phyloP scores from a whole-genome alignment of 2,797 vertebrate genomes.

The Sciurus vulgaris region DNA sequence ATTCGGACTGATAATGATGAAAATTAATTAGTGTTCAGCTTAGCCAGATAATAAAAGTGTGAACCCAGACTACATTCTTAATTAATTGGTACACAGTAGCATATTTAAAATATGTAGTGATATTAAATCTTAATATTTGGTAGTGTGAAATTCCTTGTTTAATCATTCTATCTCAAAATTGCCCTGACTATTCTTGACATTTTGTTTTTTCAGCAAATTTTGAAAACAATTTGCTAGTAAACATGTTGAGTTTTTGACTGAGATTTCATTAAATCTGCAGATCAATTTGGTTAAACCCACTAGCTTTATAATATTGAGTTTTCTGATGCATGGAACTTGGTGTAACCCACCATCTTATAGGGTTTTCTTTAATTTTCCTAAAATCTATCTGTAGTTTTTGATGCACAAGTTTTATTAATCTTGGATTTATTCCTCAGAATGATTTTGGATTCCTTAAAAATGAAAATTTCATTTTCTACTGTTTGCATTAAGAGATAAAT shows the following conservation, averaged over 20 bases:
- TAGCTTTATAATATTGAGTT: not conserved
- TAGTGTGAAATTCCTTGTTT: not conserved
- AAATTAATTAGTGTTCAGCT: not conserved
- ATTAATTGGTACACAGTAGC: not conserved
- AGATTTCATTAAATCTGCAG: not conserved
- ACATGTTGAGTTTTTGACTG: not conserved
- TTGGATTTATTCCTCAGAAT: not conserved
- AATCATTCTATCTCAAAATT: not conserved
- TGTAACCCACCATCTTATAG: not conserved
- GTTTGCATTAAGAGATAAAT: not conserved
- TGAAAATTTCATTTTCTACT: not conserved
- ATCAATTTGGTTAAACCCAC: not conserved
- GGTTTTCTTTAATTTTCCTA: not conserved
- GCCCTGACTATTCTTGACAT: no score
- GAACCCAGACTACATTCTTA: not conserved
- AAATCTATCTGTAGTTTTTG: not conserved
- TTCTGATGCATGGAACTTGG: not conserved
- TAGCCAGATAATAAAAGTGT: conserved; percentile 15
- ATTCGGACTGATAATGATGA: conserved; percentile 2
- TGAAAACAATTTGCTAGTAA: not conserved
- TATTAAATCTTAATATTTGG: not conserved
- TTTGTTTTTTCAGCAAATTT: not conserved
- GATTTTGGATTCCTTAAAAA: not conserved
- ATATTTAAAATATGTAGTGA: not conserved
- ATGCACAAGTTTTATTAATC: not conserved